Evolutionary conservation across 2,888 invertebrate species (phyloP).

Genomic region (Linnaemya vulpina): DNA sequence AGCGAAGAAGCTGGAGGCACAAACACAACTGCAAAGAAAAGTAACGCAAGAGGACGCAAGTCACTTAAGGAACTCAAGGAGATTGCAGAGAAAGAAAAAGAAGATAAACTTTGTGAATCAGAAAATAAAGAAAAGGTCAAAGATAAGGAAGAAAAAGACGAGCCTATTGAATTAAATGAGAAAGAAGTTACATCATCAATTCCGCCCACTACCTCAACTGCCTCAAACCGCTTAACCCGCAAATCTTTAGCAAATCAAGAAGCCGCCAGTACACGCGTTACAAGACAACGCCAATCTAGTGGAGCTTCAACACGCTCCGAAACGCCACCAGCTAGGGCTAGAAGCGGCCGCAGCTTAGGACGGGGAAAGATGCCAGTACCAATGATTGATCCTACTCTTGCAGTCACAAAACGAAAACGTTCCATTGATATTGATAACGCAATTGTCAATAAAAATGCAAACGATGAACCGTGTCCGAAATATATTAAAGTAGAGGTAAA

Average conservation of each 20-base stretch:
- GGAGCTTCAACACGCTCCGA: slow-evolving; percentile 73
- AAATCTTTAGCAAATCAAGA: slow-evolving; percentile 80
- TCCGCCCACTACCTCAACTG: slow-evolving; percentile 52
- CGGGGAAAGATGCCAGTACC: slow-evolving; percentile 71
- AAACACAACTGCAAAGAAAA: slow-evolving; percentile 24
- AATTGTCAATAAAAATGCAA: slow-evolving; percentile 49
- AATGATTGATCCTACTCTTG: slow-evolving; percentile 68
- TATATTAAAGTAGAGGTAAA: slow-evolving; percentile 76
- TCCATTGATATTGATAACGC: slow-evolving; percentile 75
- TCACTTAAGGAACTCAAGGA: slow-evolving; percentile 76
- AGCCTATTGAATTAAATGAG: slow-evolving; percentile 56
- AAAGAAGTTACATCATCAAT: slow-evolving; percentile 64
- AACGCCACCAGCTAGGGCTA: slow-evolving; percentile 73
- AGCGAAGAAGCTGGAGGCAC: slow-evolving; percentile 69
- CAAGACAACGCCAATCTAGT: slow-evolving; percentile 77
- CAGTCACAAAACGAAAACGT: slow-evolving; percentile 77
- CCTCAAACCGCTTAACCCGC: slow-evolving; percentile 80
- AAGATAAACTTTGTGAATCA: slow-evolving; percentile 71
- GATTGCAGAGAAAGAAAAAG: slow-evolving; percentile 68
- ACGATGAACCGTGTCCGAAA: slow-evolving; percentile 75
- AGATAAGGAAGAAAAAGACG: slow-evolving; percentile 55
- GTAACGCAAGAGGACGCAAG: slow-evolving; percentile 78
- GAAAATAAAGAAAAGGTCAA: slow-evolving; percentile 55
- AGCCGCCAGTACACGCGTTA: slow-evolving; percentile 78
- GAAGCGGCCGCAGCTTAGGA: slow-evolving; percentile 70